A percentile compares a stretch with the other conserved stretches of the same genome.
These are phyloP conservation scores for Ceratina japonica DNA, from an alignment of 1,140 invertebrate species.

Conservation along the genomic window DNA sequence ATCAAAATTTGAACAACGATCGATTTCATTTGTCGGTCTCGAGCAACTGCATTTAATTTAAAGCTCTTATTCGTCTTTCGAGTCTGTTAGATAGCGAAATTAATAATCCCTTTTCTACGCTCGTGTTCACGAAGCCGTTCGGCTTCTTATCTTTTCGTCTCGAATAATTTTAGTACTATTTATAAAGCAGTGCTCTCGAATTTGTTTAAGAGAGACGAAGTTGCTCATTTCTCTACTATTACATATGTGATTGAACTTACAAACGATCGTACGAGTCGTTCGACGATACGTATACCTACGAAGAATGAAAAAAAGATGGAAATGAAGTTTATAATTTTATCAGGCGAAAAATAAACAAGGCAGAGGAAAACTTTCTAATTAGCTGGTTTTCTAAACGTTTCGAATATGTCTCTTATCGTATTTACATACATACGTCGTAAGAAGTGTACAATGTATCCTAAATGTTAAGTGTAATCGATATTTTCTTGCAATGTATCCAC, in stretches of 20 bases:
- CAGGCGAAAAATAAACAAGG: constrained; percentile 27
- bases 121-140: too few relatives aligned
- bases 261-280: constrained; percentile 2
- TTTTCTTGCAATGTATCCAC: constrained; percentile 69
- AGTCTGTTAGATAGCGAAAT: too few relatives aligned
- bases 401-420: constrained; percentile 30
- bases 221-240: too few relatives aligned
- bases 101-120: too few relatives aligned
- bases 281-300: constrained; percentile 35
- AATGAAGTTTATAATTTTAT: constrained; percentile 33
- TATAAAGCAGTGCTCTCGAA: too few relatives aligned
- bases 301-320: constrained; percentile 26
- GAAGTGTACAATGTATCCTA: constrained; percentile 62
- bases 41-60: too few relatives aligned
- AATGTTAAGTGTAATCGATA: constrained; percentile 67
- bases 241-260: constrained; percentile 13
- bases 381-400: constrained; percentile 41
- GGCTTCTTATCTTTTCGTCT: too few relatives aligned
- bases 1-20: too few relatives aligned
- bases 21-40: too few relatives aligned
- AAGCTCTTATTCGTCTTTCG: too few relatives aligned
- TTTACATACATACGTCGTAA: constrained; percentile 36
- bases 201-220: too few relatives aligned
- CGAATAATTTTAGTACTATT: too few relatives aligned
- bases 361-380: constrained; percentile 25